Conservation (phyloP, 2,113 vertebrate genomes). For the Sula dactylatra region DNA sequence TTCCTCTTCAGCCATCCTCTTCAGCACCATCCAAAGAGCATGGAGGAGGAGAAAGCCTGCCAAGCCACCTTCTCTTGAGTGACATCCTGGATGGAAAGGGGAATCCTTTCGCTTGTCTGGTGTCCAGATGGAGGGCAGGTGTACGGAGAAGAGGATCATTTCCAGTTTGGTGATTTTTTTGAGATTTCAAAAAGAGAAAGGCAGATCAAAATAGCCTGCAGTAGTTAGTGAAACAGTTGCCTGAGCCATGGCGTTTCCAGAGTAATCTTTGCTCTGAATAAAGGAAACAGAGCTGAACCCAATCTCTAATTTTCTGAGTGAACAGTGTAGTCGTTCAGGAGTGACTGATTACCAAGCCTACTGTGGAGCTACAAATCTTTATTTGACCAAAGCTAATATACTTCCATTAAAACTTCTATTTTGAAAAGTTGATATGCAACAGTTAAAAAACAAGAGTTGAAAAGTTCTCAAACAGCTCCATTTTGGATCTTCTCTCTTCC, state of each 20-base stretch:
- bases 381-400: not conserved
- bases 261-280: not conserved
- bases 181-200: not conserved
- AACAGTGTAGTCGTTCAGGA: not conserved
- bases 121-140: not conserved
- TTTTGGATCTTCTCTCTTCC: not conserved
- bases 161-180: not conserved
- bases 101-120: not conserved
- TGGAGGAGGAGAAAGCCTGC: not conserved
- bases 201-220: not conserved
- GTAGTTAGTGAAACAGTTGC: not conserved
- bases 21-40: not conserved
- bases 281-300: not conserved
- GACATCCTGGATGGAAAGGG: not conserved
- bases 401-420: not conserved
- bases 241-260: not conserved
- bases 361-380: not conserved
- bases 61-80: not conserved
- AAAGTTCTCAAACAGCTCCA: not conserved
- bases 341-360: not conserved
- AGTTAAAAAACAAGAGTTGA: not conserved
- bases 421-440: not conserved
- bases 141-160: rapidly evolving
- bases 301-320: not conserved
- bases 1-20: not conserved